Conservation (phyloP, 2,797 vertebrate genomes). For the Antennarius maculatus region DNA sequence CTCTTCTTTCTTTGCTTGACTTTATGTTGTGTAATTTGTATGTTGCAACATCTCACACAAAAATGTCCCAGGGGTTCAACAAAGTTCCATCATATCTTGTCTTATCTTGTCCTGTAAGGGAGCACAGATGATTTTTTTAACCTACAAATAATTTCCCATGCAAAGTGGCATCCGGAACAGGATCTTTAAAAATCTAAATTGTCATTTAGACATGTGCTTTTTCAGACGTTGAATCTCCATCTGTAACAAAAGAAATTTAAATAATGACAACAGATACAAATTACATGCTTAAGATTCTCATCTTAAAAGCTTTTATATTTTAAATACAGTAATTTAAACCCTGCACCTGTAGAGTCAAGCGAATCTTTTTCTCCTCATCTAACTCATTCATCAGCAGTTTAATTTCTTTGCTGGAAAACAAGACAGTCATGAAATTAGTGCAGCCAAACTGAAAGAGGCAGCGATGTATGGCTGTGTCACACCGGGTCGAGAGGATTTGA, state of each 20-base stretch:
- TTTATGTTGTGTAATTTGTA: no score
- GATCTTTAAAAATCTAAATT: no score
- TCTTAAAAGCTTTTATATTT: neutral
- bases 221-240: slow-evolving; percentile 97
- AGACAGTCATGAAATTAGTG: slow-evolving; percentile 4
- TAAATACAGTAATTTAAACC: neutral
- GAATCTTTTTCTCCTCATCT: slow-evolving; percentile 97
- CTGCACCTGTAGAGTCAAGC: slow-evolving; percentile 92
- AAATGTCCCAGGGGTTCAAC: no score
- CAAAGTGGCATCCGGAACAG: neutral
- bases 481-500: neutral
- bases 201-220: slow-evolving; percentile 92
- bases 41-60: no score
- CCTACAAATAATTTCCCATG: slow-evolving; percentile 5
- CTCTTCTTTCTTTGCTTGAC: no score
- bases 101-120: no score
- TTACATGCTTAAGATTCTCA: neutral
- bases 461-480: neutral
- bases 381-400: slow-evolving; percentile 94
- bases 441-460: neutral
- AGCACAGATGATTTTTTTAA: neutral
- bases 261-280: neutral
- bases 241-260: slow-evolving; percentile 69
- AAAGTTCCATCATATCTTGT: no score
- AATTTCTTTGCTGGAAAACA: slow-evolving; percentile 91